Conservation (phyloP, 2,113 vertebrate genomes). For the Catharus minimus region DNA sequence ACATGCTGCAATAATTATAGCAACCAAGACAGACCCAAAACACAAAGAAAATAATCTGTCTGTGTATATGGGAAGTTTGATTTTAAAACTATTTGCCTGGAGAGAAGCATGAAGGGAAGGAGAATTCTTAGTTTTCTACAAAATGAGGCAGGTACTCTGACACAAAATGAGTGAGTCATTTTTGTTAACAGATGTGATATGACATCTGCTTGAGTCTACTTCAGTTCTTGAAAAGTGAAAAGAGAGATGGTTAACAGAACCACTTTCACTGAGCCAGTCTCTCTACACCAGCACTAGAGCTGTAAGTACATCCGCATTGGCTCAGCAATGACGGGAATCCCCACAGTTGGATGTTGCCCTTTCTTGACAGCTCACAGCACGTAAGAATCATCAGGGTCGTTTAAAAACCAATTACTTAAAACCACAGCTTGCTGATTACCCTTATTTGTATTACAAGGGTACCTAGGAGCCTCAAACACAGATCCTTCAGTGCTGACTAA, state of each 20-base stretch:
- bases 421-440: background rate
- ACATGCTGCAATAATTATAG: background rate
- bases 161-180: background rate
- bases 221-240: background rate
- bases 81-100: background rate
- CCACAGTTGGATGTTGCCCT: background rate
- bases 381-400: background rate
- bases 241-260: background rate
- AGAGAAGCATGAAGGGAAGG: background rate
- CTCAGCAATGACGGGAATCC: background rate
- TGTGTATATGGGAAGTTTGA: background rate
- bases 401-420: background rate
- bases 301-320: background rate
- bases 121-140: background rate
- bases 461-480: background rate
- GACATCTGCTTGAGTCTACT: background rate
- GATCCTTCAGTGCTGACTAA: background rate
- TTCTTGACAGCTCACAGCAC: background rate
- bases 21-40: background rate
- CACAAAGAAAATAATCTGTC: background rate
- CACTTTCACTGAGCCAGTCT: background rate
- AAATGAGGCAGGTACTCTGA: background rate
- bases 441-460: background rate
- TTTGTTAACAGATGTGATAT: constrained; percentile 28
- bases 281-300: background rate